phyloP scores from a whole-genome alignment of 1,140 invertebrate genomes.

The Tribolium madens region DNA sequence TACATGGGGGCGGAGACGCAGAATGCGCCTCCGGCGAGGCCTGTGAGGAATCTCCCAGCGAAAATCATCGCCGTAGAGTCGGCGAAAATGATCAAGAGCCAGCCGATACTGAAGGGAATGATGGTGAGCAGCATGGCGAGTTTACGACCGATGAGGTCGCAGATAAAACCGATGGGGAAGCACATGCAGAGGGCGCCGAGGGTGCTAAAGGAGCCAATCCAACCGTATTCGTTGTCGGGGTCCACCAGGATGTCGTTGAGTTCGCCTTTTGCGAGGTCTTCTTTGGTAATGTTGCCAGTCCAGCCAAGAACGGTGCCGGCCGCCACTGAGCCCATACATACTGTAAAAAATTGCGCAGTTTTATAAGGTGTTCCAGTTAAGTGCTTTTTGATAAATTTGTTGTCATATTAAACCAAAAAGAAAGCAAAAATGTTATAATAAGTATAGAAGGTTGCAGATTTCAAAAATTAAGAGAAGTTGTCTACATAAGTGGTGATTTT shows the following conservation, averaged over 20 bases:
- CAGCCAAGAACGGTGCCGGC: conserved; percentile 76
- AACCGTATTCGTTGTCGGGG: conserved; percentile 49
- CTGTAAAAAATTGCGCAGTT: conserved; percentile 63
- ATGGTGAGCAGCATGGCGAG: conserved; percentile 73
- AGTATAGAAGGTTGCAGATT: too few species aligned
- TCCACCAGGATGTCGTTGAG: conserved; percentile 59
- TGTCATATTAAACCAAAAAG: background rate
- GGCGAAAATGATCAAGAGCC: conserved; percentile 75
- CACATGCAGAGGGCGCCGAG: conserved; percentile 74
- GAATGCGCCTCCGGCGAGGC: conserved; percentile 73
- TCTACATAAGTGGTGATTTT: too few species aligned
- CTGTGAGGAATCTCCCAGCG: conserved; percentile 77
- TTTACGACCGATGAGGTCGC: conserved; percentile 79
- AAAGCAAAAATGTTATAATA: background rate
- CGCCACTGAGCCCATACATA: conserved; percentile 72
- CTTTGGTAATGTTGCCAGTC: conserved; percentile 70
- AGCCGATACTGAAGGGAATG: conserved; percentile 77
- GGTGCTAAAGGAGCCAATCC: conserved; percentile 69
- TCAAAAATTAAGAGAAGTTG: too few species aligned
- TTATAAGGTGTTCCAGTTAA: too few species aligned
- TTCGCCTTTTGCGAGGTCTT: conserved; percentile 60
- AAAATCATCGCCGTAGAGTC: conserved; percentile 72
- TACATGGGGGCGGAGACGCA: conserved; percentile 78
- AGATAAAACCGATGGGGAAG: conserved; percentile 71
- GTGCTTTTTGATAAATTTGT: too few species aligned